These are phyloP conservation scores for Gymnothorax reevesii DNA, from an alignment of 2,797 vertebrate species.

Conservation along the genomic window DNA sequence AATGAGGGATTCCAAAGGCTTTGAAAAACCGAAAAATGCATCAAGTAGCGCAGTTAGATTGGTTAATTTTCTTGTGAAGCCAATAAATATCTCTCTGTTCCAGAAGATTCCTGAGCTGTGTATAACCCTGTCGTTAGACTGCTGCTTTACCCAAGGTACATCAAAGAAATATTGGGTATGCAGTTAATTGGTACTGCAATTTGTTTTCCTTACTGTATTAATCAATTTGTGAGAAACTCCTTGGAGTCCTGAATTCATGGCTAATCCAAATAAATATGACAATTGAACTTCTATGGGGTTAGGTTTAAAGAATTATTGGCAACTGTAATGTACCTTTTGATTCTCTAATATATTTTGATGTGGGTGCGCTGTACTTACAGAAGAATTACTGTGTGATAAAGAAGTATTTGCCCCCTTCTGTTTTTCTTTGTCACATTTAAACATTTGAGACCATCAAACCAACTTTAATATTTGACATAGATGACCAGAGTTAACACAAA, in stretches of 20 bases:
- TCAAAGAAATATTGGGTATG: not conserved
- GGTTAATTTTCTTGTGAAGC: not conserved
- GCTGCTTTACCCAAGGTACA: not conserved
- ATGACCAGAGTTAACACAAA: no score
- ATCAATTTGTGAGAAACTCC: not conserved
- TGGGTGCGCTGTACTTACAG: not conserved
- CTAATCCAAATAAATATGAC: not conserved
- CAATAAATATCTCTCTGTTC: not conserved
- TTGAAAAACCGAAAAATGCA: not conserved
- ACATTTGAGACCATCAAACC: no score
- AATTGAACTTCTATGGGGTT: not conserved
- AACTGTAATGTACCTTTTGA: not conserved
- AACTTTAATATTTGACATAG: no score
- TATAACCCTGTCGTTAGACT: not conserved
- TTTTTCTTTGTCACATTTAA: no score
- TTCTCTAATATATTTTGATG: conserved; percentile 7
- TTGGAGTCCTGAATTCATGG: not conserved
- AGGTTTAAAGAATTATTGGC: not conserved
- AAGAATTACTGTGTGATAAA: not conserved
- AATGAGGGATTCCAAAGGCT: not conserved
- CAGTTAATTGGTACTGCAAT: not conserved
- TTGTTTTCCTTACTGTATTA: not conserved
- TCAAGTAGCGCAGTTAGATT: not conserved
- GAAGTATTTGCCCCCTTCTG: no score
- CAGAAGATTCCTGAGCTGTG: not conserved